Base-by-base conservation (phyloP, 2,797 vertebrate genomes). In the Corythornis leucogaster region DNA sequence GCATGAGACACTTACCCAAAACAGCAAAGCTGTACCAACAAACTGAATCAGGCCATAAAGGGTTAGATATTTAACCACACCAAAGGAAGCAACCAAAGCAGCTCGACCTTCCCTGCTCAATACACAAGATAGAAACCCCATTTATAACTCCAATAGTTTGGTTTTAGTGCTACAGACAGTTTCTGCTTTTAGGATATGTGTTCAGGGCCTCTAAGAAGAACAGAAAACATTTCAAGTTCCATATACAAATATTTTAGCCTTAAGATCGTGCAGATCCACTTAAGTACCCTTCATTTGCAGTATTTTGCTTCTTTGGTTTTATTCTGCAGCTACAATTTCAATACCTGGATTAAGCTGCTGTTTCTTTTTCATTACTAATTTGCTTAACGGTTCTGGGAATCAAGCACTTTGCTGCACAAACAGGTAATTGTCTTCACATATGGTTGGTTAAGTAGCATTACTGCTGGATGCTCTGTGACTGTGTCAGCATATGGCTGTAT, bases 51-150 rank as follows among this genome's bases (percentile, higher is more conserved):
- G 25, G 51, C 89, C 88, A 0, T 96, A 97, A 75, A 97, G 92
- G 55, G 94, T 95, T 92, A 98, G 85, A 35, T 97, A 97, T 80
- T 98, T 98, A 87, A 98, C 97, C 25, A 97, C 94, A 1, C 96
- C 92, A 2, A 98, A 97, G 46, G 97, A 97, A 78, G 97, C 90
- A 75, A 97, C 96, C 35, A 98, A 93, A 80, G 97, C 95, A 85
- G 97, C 97, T 40, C 95, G 75, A 42, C 97, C 97, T 96, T 98
- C 97, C 92, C 97, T 97, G 92, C 85, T 82, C 28, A 74, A 78
- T 59, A 93, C 46, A 92, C 26, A 87, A 71, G 45, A 35, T 62
- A 24, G 68, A 68, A 38, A 2, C 5, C 8, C 21, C 40, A 12
- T n/a, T 40, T 28, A 50, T n/a, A 63, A 28, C 30, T 53, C 8